These are phyloP conservation scores for Physella acuta DNA, from an alignment of 1,140 invertebrate genomes.

Conservation along the genomic window DNA sequence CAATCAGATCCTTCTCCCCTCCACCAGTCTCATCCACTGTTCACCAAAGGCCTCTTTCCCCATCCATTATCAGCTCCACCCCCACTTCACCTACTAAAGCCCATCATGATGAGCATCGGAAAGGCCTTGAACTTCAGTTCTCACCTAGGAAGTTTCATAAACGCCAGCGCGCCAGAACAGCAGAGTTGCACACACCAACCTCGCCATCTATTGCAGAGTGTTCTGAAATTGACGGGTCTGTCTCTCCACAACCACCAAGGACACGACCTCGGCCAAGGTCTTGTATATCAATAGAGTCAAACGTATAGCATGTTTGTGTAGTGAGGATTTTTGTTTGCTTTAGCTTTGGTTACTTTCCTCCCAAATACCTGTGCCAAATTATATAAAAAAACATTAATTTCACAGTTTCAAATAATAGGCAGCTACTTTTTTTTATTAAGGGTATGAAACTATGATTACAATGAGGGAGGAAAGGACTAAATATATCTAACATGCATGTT, in stretches of 20 bases:
- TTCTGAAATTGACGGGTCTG: conserved; percentile 25
- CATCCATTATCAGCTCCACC: conserved; percentile 11
- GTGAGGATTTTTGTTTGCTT: no score
- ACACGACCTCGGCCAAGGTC: conserved; percentile 10
- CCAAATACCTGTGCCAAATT: no score
- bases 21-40: neutral
- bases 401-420: no score
- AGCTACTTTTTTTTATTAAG: no score
- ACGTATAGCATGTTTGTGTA: conserved; percentile 9
- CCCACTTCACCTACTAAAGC: conserved; percentile 11
- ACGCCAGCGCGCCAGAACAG: conserved; percentile 19
- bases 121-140: conserved; percentile 23
- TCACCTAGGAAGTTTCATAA: conserved; percentile 32
- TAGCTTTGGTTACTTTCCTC: no score
- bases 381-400: no score
- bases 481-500: no score
- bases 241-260: neutral
- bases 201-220: conserved; percentile 35
- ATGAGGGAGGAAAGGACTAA: no score
- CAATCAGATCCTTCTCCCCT: conserved; percentile 1
- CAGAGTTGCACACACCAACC: conserved; percentile 28
- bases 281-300: conserved; percentile 20
- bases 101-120: neutral
- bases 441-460: no score
- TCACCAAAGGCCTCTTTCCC: conserved; percentile 12